These are phyloP conservation scores for Cantharis rufa DNA, from an alignment of 2,888 invertebrate genomes.

Conservation along the genomic window DNA sequence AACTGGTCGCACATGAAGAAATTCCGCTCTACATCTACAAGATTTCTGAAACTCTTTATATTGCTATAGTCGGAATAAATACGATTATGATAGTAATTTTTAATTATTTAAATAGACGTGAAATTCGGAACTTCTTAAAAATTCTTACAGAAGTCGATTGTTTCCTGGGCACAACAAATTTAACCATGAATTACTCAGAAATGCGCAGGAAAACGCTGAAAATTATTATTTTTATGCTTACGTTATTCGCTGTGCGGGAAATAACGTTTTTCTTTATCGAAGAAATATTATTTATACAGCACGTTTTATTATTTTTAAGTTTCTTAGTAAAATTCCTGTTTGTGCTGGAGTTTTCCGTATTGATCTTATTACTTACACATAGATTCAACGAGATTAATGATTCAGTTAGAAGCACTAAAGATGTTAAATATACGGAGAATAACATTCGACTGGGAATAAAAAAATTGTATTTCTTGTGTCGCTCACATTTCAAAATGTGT, in stretches of 20 bases:
- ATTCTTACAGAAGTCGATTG: constrained; percentile 36
- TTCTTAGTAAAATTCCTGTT: constrained; percentile 40
- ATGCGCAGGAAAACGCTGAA: constrained; percentile 29
- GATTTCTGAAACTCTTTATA: constrained; percentile 19
- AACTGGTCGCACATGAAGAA: constrained; percentile 19
- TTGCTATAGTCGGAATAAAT: constrained; percentile 21
- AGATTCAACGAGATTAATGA: constrained; percentile 40
- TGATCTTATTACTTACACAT: constrained; percentile 36
- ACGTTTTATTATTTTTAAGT: constrained; percentile 34
- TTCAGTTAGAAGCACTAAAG: constrained; percentile 24
- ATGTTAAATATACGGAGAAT: constrained; percentile 1
- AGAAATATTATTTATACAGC: constrained; percentile 36
- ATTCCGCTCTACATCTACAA: constrained; percentile 16
- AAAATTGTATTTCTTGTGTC: constrained; percentile 38
- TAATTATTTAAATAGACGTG: constrained; percentile 16
- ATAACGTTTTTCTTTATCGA: constrained; percentile 33
- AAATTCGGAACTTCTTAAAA: constrained; percentile 19
- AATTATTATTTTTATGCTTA: constrained; percentile 27
- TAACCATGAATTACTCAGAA: constrained; percentile 32
- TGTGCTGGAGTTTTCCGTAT: constrained; percentile 40
- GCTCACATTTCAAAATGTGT: constrained; percentile 42
- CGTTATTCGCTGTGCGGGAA: constrained; percentile 31
- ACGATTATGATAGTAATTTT: constrained; percentile 22
- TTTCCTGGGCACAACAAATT: constrained; percentile 26
- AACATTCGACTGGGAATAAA: constrained; percentile 24